A percentile compares a stretch with the other conserved stretches of the same genome.
These are phyloP conservation scores for Pteronura brasiliensis DNA, from an alignment of 2,113 vertebrate genomes.

Conservation along the genomic window DNA sequence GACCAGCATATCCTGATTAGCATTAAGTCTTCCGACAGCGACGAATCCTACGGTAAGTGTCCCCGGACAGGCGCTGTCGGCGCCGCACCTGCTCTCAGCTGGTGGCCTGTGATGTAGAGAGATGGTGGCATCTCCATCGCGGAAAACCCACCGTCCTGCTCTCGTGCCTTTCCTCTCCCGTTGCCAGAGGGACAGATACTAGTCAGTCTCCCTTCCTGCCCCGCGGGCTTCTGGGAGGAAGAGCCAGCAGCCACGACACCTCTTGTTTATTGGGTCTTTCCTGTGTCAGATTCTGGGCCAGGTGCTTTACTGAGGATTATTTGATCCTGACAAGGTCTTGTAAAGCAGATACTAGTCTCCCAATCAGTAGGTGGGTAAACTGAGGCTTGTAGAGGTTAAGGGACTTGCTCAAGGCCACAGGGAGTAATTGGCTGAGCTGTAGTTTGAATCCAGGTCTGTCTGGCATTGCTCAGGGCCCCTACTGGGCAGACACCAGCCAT, in stretches of 20 bases:
- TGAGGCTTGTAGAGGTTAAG: not conserved
- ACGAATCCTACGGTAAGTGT: slow-evolving; percentile 94
- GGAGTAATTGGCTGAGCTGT: not conserved
- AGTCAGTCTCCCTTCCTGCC: not conserved
- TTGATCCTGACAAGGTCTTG: not conserved
- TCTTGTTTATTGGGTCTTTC: not conserved
- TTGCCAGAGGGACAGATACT: not conserved
- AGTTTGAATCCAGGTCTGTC: not conserved
- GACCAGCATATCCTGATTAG: slow-evolving; percentile 98
- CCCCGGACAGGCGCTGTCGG: fast-evolving
- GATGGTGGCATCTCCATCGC: fast-evolving
- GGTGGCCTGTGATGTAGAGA: not conserved
- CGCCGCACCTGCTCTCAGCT: fast-evolving
- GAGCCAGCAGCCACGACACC: not conserved
- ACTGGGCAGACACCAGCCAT: not conserved
- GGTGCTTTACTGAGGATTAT: not conserved
- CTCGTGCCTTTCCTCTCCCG: not conserved
- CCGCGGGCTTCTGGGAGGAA: not conserved
- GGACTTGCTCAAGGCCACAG: not conserved
- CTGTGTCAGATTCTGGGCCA: not conserved
- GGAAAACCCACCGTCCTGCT: fast-evolving
- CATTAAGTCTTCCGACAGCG: slow-evolving; percentile 95
- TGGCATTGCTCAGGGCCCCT: not conserved
- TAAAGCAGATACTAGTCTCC: not conserved
- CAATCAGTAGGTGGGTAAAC: not conserved